Base-by-base conservation (phyloP, 2,113 vertebrate species). In the Gopherus evgoodei region DNA sequence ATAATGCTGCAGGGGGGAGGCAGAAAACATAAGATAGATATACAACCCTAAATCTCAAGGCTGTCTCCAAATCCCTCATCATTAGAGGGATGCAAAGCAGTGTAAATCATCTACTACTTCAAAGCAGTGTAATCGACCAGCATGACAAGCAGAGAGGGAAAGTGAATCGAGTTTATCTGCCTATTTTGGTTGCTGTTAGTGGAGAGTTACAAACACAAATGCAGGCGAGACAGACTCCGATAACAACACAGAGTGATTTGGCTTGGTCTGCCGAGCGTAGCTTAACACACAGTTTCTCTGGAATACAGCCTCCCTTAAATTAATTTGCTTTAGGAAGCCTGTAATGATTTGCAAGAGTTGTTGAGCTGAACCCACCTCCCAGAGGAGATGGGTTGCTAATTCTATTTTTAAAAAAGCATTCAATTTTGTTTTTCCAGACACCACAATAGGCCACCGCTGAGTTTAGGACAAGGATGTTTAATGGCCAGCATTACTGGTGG, bases 381-480 rank as follows among this genome's bases (percentile, higher is more conserved):
- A 19, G 4, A 69, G 35, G 16, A 69, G 62, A 69, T 16, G 6
- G 6, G 62, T n/a, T n/a, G 62, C 62, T 4, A 19, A 17, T 19
- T 69, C 35, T 17, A 19, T n/a, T n/a, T n/a, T 19, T n/a, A 17
- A 16, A 65, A 59, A 65, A 65, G 12, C 6, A n/a, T 19, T 31
- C 17, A 35, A 17, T 35, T 29, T 83, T 22, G 3, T 90, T 53
- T 19, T 2, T 5, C 42, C 13, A 1, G 11, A 38, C 53, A 11
- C 82, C 76, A 2, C 42, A 62, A 90, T 85, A 44, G 57, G 69
- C 69, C 35, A 0, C 17, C 3, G 69, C 3, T 3, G 22, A 1
- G 11, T 38, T 42, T 5, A 0, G 75, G 56, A 21, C 31, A 4
- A 0, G 42, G 0, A n/a, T 5, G 90, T 53, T 42, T 22, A 76